Percentiles rank a stretch among this genome's conserved stretches.
phyloP scores from a whole-genome alignment of 64 coral and sea anemone species.

The Montipora foliosa region DNA sequence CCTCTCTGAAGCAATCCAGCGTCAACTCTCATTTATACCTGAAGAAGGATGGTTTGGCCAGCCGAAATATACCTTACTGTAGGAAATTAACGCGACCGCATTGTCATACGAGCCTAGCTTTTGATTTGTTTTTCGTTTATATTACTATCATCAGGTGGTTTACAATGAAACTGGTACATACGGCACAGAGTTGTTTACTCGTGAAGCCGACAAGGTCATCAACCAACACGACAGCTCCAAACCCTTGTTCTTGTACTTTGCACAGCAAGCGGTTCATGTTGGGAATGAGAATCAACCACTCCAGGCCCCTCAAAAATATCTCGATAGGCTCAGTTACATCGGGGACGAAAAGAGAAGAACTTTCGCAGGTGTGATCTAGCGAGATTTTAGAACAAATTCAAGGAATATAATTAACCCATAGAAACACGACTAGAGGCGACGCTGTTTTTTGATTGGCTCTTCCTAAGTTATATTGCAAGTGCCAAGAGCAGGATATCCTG shows the following conservation, averaged over 20 bases:
- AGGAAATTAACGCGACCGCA: no score
- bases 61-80: no score
- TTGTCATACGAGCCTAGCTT: neutral
- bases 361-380: constrained; percentile 66
- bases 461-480: no score
- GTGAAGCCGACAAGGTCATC: constrained; percentile 90
- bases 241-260: constrained; percentile 89
- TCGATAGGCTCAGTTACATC: constrained; percentile 80
- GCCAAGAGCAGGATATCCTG: no score
- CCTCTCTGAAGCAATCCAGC: no score
- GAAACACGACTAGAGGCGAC: neutral
- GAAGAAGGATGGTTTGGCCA: no score
- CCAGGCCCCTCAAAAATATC: constrained; percentile 82
- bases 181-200: constrained; percentile 83
- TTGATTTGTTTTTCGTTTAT: neutral
- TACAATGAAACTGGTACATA: constrained; percentile 91
- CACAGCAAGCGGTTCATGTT: constrained; percentile 91
- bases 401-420: neutral
- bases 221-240: constrained; percentile 56
- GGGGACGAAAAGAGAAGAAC: constrained; percentile 75
- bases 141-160: constrained; percentile 57
- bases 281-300: constrained; percentile 86
- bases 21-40: no score
- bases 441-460: neutral
- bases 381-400: neutral